Evolutionary conservation across 2,888 invertebrate species (phyloP).

Genomic region (Trachelus iudaicus): DNA sequence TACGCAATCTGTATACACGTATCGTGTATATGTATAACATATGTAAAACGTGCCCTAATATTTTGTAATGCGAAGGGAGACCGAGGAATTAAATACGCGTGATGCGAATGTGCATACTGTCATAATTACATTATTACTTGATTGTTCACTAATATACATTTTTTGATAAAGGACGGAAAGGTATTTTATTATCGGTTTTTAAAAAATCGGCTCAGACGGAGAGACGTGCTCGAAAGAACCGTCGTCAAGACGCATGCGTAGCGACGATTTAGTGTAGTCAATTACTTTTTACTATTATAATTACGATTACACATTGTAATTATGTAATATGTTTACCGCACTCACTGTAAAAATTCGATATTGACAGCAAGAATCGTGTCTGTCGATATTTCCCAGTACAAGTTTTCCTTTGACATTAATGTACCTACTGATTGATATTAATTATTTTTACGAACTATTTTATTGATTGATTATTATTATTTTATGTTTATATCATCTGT

Average conservation of each 20-base stretch:
- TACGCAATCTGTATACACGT: background rate
- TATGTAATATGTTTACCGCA: slow-evolving; percentile 4
- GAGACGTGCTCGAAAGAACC: background rate
- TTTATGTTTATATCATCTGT: slow-evolving; percentile 18
- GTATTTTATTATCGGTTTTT: background rate
- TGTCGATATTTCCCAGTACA: slow-evolving; percentile 16
- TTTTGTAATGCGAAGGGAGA: background rate
- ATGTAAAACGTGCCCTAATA: background rate
- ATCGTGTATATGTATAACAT: background rate
- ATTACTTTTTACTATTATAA: slow-evolving; percentile 7
- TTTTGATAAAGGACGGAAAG: background rate
- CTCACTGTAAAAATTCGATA: slow-evolving; percentile 16
- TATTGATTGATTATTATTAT: slow-evolving; percentile 9
- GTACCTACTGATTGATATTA: slow-evolving; percentile 3
- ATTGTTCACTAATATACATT: background rate
- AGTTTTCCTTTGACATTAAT: slow-evolving; percentile 25
- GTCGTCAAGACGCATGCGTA: background rate
- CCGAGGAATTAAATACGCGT: background rate
- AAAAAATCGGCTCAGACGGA: background rate
- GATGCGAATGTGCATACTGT: background rate
- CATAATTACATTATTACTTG: background rate
- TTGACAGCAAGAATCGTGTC: slow-evolving; percentile 15
- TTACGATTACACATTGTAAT: slow-evolving; percentile 14
- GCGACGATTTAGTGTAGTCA: background rate
- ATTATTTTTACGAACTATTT: slow-evolving; percentile 24